Percentiles rank a stretch among this genome's conserved stretches.
Conservation (phyloP, 2,113 vertebrate species). For the Corapipo altera region DNA sequence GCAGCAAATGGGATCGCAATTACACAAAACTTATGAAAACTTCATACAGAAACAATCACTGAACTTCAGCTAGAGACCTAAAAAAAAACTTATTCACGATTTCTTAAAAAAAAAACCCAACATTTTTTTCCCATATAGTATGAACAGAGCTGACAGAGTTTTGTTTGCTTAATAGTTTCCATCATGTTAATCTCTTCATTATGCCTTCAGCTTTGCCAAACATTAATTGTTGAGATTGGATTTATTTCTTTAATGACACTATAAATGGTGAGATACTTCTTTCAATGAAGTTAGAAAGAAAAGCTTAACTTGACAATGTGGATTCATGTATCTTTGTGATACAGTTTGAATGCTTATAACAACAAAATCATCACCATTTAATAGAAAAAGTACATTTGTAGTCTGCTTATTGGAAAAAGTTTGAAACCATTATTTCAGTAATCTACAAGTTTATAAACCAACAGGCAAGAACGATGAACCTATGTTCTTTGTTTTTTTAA, state of each 20-base stretch:
- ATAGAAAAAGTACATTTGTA: background rate
- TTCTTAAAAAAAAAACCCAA: background rate
- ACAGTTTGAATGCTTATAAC: background rate
- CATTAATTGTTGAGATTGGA: background rate
- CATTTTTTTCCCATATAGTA: background rate
- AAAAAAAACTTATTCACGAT: background rate
- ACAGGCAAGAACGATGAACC: background rate
- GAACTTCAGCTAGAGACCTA: background rate
- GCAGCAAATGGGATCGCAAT: background rate
- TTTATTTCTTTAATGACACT: background rate
- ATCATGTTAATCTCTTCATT: background rate
- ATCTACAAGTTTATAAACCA: background rate
- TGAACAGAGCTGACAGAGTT: background rate
- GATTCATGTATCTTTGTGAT: background rate
- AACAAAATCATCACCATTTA: background rate
- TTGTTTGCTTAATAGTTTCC: background rate
- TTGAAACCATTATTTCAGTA: background rate
- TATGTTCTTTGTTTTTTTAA: background rate
- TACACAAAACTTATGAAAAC: background rate
- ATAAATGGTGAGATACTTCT: background rate
- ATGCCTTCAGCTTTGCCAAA: background rate
- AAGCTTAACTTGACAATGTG: background rate
- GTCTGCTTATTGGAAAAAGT: background rate
- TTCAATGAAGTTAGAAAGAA: background rate
- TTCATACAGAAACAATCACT: background rate